Evolutionary conservation across 64 coral and sea anemone species (phyloP).

Genomic region (Stylophora pistillata): DNA sequence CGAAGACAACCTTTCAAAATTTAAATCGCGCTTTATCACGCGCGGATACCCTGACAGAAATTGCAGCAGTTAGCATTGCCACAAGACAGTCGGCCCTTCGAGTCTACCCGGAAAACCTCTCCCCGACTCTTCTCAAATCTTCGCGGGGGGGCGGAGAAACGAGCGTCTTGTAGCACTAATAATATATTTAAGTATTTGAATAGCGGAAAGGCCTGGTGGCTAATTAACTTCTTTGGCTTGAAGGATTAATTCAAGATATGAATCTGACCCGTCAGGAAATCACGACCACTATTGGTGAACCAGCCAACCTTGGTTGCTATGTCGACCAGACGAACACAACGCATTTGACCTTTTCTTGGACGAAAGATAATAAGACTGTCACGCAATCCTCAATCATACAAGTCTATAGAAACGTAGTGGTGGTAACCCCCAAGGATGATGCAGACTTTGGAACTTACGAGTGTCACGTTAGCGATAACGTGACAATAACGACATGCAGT

Average conservation of each 20-base stretch:
- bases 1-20: too few relatives aligned
- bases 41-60: too few relatives aligned
- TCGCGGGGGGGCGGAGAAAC: too few relatives aligned
- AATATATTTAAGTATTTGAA: too few relatives aligned
- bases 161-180: too few relatives aligned
- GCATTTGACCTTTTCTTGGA: slow-evolving; percentile 13
- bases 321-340: neutral
- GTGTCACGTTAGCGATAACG: slow-evolving; percentile 13
- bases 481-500: neutral
- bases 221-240: neutral
- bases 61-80: too few relatives aligned
- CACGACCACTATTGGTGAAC: neutral
- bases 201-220: neutral
- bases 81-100: too few relatives aligned
- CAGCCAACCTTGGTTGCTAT: slow-evolving; percentile 47
- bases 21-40: too few relatives aligned
- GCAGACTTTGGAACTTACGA: slow-evolving; percentile 43
- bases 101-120: too few relatives aligned
- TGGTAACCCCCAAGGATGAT: neutral
- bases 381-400: neutral
- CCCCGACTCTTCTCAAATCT: too few relatives aligned
- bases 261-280: neutral
- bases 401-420: slow-evolving; percentile 10
- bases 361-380: slow-evolving; percentile 26
- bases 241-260: neutral